Evolutionary conservation across 2,797 vertebrate species (phyloP), one percentile per base, ranked within the genome.

Genomic region (Poeciliopsis gracilis): DNA sequence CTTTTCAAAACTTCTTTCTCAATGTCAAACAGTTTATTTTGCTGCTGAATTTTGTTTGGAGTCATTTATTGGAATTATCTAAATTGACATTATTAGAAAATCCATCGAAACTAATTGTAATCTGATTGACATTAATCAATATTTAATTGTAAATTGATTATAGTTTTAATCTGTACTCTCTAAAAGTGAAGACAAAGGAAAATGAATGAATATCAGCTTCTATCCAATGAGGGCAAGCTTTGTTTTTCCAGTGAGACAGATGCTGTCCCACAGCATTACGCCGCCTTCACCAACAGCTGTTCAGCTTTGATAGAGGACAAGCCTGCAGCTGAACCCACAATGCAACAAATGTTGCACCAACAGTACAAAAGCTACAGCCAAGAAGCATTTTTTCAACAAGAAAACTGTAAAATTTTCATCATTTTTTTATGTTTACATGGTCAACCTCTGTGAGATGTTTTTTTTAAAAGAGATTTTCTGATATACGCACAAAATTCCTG

Each of bases 401-500:
- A 15, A 63, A 33, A 20, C 13, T 33, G 59, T 16, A 3, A 66
- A 38, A 23, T 38, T 2, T 10, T 10, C 36, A 23, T 11, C 10
- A 15, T 33, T 33, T 63, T 61, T 38, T 9, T 1, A 66, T 36
- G 18, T 38, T 36, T 66, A 38, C 9, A 66, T 36, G 9, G 61
- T 66, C 8, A 38, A 38, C 33, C 8, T 38, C 8, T 66, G 38
- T 38, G 15, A 11, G 33, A 38, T 69, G 20, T 43, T 12, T 66
- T 23, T 66, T 0, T 23, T 16, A n/a, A n/a, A n/a, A n/a, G 12
- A 51, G 8, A 51, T 55, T 55, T n/a, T 55, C 25, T 55, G 43
- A 16, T 8, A 28, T 15, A 33, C 30, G 23, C 46, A 9, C 7
- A 18, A 76, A 73, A 78, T 85, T 69, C 73, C 47, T 88, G 80